Percentiles rank a stretch among this genome's conserved stretches.
These are phyloP conservation scores for Tricholauxania praeusta DNA, from an alignment of 2,888 invertebrate species.

Conservation along the genomic window DNA sequence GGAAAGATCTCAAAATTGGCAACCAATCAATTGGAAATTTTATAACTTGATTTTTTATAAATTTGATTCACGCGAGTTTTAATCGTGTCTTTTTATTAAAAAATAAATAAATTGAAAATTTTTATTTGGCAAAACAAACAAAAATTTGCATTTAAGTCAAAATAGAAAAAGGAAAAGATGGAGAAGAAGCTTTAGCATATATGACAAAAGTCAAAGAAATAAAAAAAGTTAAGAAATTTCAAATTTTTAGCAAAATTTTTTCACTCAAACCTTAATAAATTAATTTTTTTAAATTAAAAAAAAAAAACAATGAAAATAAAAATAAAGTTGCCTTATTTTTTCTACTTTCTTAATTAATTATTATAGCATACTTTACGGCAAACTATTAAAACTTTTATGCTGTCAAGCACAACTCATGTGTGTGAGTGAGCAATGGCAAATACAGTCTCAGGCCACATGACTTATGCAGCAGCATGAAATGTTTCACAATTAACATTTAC, in stretches of 20 bases:
- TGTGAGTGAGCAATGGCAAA: not conserved
- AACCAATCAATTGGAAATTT: slow-evolving; percentile 21
- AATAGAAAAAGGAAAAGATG: no score
- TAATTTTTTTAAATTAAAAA: slow-evolving; percentile 31
- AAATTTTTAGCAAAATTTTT: no score
- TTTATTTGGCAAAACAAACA: slow-evolving; percentile 25
- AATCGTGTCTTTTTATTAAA: not conserved
- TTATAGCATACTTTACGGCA: not conserved
- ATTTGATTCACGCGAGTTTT: slow-evolving; percentile 21
- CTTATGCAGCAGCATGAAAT: not conserved
- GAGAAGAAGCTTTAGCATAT: no score
- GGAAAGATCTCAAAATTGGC: slow-evolving; percentile 37
- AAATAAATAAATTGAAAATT: slow-evolving; percentile 24
- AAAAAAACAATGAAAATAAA: not conserved
- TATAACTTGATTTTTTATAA: not conserved
- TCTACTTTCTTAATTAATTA: not conserved
- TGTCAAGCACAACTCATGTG: not conserved
- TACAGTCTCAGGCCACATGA: not conserved
- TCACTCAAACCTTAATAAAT: no score
- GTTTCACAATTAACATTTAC: not conserved
- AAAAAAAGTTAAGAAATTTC: no score
- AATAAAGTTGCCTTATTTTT: slow-evolving; percentile 3
- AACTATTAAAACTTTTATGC: not conserved
- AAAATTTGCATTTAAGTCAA: slow-evolving; percentile 30
- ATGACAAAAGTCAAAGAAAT: no score